A percentile compares a stretch with the other conserved stretches of the same genome.
phyloP scores from a whole-genome alignment of 2,113 vertebrate genomes.

The Oxyura jamaicensis region DNA sequence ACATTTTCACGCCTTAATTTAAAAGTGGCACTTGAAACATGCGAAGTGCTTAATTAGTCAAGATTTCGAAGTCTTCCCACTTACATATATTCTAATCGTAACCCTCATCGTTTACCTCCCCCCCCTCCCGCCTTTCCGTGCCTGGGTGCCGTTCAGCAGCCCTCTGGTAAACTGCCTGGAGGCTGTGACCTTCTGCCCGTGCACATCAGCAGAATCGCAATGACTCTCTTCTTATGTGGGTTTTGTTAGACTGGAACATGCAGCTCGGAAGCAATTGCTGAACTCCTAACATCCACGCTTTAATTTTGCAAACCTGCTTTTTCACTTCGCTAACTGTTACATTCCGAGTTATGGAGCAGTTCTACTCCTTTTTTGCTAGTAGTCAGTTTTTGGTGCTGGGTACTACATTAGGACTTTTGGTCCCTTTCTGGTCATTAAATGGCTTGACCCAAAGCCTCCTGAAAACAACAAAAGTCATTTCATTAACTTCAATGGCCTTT shows the following conservation, averaged over 20 bases:
- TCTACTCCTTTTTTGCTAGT: background rate
- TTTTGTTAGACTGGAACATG: background rate
- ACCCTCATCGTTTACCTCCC: background rate
- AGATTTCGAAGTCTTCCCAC: background rate
- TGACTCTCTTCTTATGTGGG: background rate
- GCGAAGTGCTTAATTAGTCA: background rate
- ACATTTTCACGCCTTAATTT: background rate
- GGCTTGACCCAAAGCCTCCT: background rate
- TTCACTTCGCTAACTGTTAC: background rate
- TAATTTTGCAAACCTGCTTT: background rate
- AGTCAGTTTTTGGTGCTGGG: background rate
- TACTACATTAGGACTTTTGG: background rate
- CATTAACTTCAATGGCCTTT: slow-evolving; percentile 23
- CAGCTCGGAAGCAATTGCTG: background rate
- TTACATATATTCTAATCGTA: background rate
- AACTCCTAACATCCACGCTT: background rate
- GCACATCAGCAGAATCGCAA: background rate
- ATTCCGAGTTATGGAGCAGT: background rate
- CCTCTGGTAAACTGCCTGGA: background rate
- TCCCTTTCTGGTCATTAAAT: slow-evolving; percentile 1
- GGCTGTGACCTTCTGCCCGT: background rate
- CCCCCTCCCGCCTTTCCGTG: accelerated
- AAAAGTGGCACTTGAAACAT: background rate
- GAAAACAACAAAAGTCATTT: background rate
- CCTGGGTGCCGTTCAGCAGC: background rate